Evolutionary conservation across 2,797 vertebrate species (phyloP), one percentile per base, ranked within the genome.

Genomic region (Trematomus bernacchii): DNA sequence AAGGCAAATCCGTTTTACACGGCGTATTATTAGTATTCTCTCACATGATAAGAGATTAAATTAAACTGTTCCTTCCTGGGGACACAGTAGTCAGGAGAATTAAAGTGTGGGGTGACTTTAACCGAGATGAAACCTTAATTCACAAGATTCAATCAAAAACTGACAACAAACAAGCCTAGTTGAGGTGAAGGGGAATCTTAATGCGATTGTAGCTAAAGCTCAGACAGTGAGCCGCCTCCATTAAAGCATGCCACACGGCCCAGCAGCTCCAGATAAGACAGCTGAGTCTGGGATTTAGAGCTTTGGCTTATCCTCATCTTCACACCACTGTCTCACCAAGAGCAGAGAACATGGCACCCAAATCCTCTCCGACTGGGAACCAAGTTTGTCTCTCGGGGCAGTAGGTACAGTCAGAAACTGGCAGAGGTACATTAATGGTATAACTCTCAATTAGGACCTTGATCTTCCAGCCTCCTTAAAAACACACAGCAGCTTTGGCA

Each of bases 251-350:
- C 92, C 93, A 90, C 92, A 89, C 90, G 90, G 91, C 93, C 91
- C 94, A 93, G 94, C 92, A 93, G 92, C 92, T 90, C 88, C 88
- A 90, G 94, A 95, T 96, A 95, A 96, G 93, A 93, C 93, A 92
- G 94, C 94, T 95, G 94, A 95, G 93, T 93, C 94, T 91, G 90
- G 94, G 94, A 95, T 95, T 95, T 95, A 95, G 73, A 85, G 94
- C 94, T 95, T 94, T 92, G 94, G 93, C 93, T 95, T 95, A 95
- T 95, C 93, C 89, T 93, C 93, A 94, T 95, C 94, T 95, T 95
- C 93, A 94, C 93, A 94, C 95, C 92, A 90, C 94, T 85, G 93
- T 94, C 89, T 93, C 93, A 89, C 93, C 88, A 64, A 91, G 90
- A 86, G 90, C 92, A 91, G 80, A 82, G 88, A 91, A 93, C 92